phyloP scores from a whole-genome alignment of 2,113 vertebrate species.

The Mus spicilegus region DNA sequence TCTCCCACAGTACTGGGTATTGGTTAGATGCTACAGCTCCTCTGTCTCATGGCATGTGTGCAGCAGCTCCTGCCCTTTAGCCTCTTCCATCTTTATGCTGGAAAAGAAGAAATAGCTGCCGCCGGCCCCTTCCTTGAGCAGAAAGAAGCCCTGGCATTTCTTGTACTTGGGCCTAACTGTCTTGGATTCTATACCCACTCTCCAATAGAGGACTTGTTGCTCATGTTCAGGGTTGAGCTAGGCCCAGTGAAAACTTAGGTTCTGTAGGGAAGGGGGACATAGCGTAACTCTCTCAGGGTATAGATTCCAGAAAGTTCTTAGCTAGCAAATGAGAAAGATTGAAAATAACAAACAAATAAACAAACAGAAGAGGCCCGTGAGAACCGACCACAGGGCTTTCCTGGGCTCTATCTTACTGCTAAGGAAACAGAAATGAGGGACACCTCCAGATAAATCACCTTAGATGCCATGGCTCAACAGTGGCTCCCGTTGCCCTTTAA shows the following conservation, averaged over 20 bases:
- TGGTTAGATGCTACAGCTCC: background rate
- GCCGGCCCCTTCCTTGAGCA: background rate
- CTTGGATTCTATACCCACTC: background rate
- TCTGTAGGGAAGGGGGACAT: background rate
- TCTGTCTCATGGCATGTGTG: background rate
- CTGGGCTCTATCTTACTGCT: background rate
- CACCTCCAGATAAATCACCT: background rate
- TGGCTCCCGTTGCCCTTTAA: background rate
- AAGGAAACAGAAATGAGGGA: background rate
- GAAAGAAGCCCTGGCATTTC: background rate
- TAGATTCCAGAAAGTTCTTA: background rate
- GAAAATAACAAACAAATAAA: background rate
- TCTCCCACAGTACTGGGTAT: background rate
- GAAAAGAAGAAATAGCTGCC: background rate
- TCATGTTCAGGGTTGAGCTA: background rate
- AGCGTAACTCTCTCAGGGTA: background rate
- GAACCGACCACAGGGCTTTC: background rate
- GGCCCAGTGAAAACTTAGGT: background rate
- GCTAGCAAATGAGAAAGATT: background rate
- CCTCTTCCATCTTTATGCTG: background rate
- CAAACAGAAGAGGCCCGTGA: background rate
- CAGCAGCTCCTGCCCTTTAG: background rate
- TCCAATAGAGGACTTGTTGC: background rate
- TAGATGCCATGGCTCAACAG: too few relatives aligned
- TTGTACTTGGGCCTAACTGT: background rate